A percentile compares a stretch with the other conserved stretches of the same genome.
phyloP scores from a whole-genome alignment of 2,113 vertebrate genomes.

The Megaceryle maxima region DNA sequence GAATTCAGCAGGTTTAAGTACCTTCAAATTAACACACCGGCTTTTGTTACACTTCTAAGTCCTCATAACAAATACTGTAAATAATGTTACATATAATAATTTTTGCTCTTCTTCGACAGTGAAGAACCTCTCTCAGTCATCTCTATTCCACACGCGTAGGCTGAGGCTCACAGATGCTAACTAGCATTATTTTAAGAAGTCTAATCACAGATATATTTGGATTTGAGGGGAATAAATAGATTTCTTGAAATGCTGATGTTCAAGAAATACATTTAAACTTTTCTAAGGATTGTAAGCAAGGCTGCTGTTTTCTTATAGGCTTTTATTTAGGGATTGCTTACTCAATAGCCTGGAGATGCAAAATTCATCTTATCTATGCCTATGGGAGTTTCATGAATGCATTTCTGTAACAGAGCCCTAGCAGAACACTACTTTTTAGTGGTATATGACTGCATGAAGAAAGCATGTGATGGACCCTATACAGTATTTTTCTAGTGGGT shows the following conservation, averaged over 20 bases:
- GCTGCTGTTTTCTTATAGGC: neutral
- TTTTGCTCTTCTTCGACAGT: neutral
- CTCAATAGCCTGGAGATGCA: neutral
- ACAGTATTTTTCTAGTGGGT: constrained; percentile 29
- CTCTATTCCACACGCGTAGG: neutral
- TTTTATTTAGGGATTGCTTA: constrained; percentile 2
- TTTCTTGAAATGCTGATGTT: constrained; percentile 32
- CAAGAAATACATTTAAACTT: constrained; percentile 18
- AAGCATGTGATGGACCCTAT: constrained; percentile 48
- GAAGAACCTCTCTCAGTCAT: neutral
- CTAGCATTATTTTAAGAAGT: neutral
- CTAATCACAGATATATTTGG: neutral
- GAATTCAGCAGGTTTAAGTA: neutral
- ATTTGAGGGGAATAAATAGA: constrained; percentile 13
- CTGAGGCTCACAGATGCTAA: constrained; percentile 11
- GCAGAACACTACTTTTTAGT: constrained; percentile 45
- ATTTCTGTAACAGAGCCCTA: neutral
- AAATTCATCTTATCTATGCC: constrained; percentile 16
- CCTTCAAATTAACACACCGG: neutral
- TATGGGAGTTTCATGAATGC: neutral
- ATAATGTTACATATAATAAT: neutral
- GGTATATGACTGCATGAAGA: constrained; percentile 50
- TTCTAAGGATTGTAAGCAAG: neutral
- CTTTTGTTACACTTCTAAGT: neutral
- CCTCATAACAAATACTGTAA: neutral